Base-by-base conservation (phyloP, 2,113 vertebrate genomes). In the Rhodinocichla rosea region DNA sequence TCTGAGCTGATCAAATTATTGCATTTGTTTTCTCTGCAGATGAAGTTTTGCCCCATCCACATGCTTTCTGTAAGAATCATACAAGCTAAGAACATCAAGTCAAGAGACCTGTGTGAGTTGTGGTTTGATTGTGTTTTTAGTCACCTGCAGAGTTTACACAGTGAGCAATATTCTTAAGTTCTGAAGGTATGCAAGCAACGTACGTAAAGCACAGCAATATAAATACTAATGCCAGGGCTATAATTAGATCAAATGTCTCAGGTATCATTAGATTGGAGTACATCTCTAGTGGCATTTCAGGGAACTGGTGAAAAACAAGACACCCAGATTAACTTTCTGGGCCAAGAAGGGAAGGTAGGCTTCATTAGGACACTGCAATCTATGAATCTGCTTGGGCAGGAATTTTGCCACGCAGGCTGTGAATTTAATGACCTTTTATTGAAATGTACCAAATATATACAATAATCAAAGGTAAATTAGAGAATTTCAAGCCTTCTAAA, bases 21-120 rank as follows among this genome's bases (percentile, higher is more conserved):
- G 47, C 13, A 5, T 96, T 94, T 97, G 33, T 87, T 97, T 96
- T 82, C 55, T 94, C 73, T 95, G 79, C 96, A 97, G 97, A 92
- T 92, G 82, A 94, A 95, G 79, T 33, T 90, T 70, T 97, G 78
- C 50, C 97, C 97, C 44, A 65, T 95, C 87, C 96, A 96, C 94
- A 92, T 98, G 87, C 96, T 98, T 78, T 98, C 97, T 21, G 88
- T 98, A 45, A 97, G 97, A 65, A 93, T 98, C 90, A 93, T 98
- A 73, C 97, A 95, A 97, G 98, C 98, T 68, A 96, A 44, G 70
- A 95, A 93, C 71, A 91, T 98, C 87, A 95, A 95, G 67, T 97
- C 97, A 44, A 97, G 69, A 94, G 97, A 97, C 93, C 64, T 97
- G 37, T 60, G 98, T 98, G 96, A 97, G 98, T 97, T 95, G 73